Evolutionary conservation across 2,113 vertebrate genomes (phyloP), one percentile per base, ranked within the genome.

Genomic region (Barnardius zonarius): DNA sequence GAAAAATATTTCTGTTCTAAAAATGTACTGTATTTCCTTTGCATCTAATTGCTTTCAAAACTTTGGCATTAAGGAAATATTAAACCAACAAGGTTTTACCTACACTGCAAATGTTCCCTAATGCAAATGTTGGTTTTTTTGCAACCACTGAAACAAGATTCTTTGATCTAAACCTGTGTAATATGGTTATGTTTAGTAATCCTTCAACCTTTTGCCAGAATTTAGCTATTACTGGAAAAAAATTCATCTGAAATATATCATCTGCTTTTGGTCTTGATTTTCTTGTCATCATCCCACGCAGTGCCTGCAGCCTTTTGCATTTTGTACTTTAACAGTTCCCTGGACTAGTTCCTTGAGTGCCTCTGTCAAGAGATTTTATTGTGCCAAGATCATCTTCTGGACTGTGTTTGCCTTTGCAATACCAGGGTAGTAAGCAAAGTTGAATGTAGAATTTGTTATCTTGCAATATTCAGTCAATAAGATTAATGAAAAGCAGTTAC

Each of bases 161-260:
- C 37, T 93, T 94, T 96, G 75, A 95, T 96, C 83, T 96, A 90
- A 84, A 87, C 69, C 54, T 63, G 54, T 96, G 75, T 90, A 90
- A 92, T 95, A 86, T 96, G 94, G 77, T 93, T 97, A 74, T 75
- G 74, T 76, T 97, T 96, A 96, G 83, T 64, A 82, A 74, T 94
- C 61, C 82, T 96, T 90, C 88, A 96, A 82, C 69, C 6, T 81
- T 91, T 94, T 96, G 70, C 72, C 94, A 97, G 52, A 67, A 74
- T 74, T 96, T 81, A 90, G 37, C 46, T 95, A 48, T 94, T 90
- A 37, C 35, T 88, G 63, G 39, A 72, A 74, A 95, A 93, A 67
- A 88, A 16, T 70, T 97, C 43, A 73, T 94, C 87, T 96, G 81
- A 97, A 97, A 92, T 67, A 48, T 30, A 88, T 86, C 51, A 90